Percentiles rank a stretch among this genome's conserved stretches.
phyloP scores from a whole-genome alignment of 2,888 invertebrate species.

The Xanthorhoe spadicearia region DNA sequence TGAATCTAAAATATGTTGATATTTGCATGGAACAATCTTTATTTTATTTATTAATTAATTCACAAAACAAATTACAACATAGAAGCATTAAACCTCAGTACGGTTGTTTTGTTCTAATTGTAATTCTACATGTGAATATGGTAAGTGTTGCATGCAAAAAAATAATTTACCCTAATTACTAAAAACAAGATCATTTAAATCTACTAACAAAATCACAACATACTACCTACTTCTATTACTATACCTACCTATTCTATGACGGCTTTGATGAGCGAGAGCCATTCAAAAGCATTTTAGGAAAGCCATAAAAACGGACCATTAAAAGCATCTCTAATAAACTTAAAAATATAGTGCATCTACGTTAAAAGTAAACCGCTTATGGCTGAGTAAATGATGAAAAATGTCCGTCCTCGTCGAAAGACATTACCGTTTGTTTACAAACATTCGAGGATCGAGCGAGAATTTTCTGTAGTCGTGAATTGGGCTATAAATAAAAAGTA shows the following conservation, averaged over 20 bases:
- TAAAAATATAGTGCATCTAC: slow-evolving; percentile 34
- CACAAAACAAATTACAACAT: too few species aligned
- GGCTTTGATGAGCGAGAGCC: background rate
- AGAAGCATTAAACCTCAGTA: too few species aligned
- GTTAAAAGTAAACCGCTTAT: slow-evolving; percentile 67
- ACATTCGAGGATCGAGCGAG: slow-evolving; percentile 33
- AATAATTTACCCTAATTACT: too few species aligned
- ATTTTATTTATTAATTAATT: too few species aligned
- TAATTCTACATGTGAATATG: too few species aligned
- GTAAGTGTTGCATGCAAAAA: too few species aligned
- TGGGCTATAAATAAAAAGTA: slow-evolving; percentile 9
- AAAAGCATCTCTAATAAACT: slow-evolving; percentile 32
- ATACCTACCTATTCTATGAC: background rate
- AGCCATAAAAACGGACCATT: slow-evolving; percentile 21
- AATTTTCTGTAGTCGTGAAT: slow-evolving; percentile 17
- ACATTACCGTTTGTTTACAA: slow-evolving; percentile 51
- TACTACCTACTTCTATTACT: background rate
- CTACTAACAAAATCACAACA: too few species aligned
- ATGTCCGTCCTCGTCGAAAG: slow-evolving; percentile 54
- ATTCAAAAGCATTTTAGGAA: slow-evolving; percentile 9
- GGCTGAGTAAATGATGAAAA: slow-evolving; percentile 72
- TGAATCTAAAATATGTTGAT: background rate
- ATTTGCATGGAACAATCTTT: background rate
- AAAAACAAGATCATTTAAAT: too few species aligned
- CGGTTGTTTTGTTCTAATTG: too few species aligned